Percentiles rank a stretch among this genome's conserved stretches.
Evolutionary conservation across 2,113 vertebrate species (phyloP).

Genomic region (Alosa alosa): DNA sequence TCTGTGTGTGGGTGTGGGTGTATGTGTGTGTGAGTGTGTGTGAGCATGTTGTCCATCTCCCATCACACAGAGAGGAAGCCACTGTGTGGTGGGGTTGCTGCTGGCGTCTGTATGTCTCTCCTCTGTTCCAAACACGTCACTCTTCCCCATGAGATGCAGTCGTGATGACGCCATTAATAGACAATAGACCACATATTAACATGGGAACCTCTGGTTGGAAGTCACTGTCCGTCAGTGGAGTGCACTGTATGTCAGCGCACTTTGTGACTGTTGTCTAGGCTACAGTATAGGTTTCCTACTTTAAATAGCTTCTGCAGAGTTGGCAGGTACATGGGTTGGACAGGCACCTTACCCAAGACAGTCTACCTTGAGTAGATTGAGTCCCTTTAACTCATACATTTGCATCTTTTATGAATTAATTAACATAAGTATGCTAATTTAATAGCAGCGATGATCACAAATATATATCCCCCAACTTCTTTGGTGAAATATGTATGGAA

Average conservation of each 20-base stretch:
- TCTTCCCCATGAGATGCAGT: not conserved
- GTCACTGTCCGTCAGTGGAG: not conserved
- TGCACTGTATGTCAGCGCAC: not conserved
- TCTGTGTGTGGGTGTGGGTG: no score
- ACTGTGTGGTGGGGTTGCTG: not conserved
- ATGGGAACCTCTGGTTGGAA: not conserved
- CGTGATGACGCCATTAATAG: not conserved
- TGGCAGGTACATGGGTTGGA: no score
- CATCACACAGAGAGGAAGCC: not conserved
- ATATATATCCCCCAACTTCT: not conserved
- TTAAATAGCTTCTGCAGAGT: no score
- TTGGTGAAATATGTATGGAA: not conserved
- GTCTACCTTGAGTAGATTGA: not conserved
- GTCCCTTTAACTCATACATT: not conserved
- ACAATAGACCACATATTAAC: not conserved
- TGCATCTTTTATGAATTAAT: not conserved
- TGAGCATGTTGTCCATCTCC: not conserved
- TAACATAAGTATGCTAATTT: no score
- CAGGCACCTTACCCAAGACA: no score
- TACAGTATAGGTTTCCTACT: no score
- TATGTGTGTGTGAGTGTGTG: not conserved
- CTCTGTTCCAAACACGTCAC: not conserved
- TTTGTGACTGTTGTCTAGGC: no score
- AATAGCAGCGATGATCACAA: not conserved
- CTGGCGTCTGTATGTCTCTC: constrained; percentile 4